These are phyloP conservation scores for Hylaeus anthracinus DNA, from an alignment of 1,140 invertebrate genomes.

Conservation along the genomic window DNA sequence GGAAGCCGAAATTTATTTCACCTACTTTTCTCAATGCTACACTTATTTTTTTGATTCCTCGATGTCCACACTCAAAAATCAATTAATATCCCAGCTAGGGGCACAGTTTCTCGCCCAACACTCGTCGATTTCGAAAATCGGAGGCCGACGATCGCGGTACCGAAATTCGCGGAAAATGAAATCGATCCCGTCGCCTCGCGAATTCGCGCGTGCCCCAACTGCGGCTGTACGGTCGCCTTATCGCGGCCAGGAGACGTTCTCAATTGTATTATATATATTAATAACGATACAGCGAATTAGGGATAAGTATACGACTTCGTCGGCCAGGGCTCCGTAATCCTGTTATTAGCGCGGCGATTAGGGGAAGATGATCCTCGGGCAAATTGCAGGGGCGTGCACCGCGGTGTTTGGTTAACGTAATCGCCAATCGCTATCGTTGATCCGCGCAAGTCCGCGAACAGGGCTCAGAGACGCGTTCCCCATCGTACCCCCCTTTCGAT, in stretches of 20 bases:
- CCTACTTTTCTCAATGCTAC: no score
- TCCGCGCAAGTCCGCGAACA: constrained; percentile 48
- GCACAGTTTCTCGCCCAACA: constrained; percentile 1
- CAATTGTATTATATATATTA: constrained; percentile 71
- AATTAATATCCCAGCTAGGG: neutral
- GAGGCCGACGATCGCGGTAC: neutral
- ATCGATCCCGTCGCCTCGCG: neutral
- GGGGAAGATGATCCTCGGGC: constrained; percentile 69
- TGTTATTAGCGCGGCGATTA: constrained; percentile 75
- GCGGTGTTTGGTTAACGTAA: constrained; percentile 75
- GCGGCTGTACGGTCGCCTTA: constrained; percentile 31
- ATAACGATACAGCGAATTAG: constrained; percentile 74
- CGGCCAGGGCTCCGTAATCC: constrained; percentile 66
- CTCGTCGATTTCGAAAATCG: neutral
- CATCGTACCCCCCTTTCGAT: neutral
- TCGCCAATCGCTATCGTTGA: constrained; percentile 71
- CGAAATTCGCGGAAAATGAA: neutral
- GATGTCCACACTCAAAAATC: neutral
- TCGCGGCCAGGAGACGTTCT: constrained; percentile 40
- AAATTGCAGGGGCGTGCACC: constrained; percentile 74
- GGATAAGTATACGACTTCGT: constrained; percentile 74
- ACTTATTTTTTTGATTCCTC: no score
- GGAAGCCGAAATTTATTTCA: no score
- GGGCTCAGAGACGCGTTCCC: constrained; percentile 38
- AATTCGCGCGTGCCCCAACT: constrained; percentile 34